A percentile compares a stretch with the other conserved stretches of the same genome.
Conservation (phyloP, 2,113 vertebrate genomes). For the Redunca redunca region DNA sequence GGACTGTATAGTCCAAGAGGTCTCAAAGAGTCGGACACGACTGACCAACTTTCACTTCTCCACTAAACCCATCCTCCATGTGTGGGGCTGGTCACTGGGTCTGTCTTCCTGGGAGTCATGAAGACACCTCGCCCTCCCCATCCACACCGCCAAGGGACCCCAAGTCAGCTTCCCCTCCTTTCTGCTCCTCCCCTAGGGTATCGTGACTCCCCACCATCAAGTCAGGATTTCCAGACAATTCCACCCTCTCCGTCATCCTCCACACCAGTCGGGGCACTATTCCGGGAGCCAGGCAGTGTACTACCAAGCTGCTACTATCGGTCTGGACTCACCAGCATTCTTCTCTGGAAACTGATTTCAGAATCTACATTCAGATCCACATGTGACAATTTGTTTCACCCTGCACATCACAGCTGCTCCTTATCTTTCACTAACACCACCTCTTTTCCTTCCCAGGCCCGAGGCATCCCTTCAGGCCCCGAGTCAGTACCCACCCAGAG, state of each 20-base stretch:
- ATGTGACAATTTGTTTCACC: not conserved
- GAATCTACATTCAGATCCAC: not conserved
- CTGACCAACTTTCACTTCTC: not conserved
- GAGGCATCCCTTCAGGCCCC: not conserved
- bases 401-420: accelerated
- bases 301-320: not conserved
- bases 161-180: not conserved
- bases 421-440: not conserved
- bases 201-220: not conserved
- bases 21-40: not conserved
- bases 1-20: not conserved
- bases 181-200: not conserved
- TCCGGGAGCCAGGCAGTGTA: accelerated
- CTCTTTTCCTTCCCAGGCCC: not conserved
- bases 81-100: not conserved
- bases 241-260: not conserved
- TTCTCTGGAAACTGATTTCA: not conserved
- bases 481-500: accelerated
- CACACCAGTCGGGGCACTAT: accelerated
- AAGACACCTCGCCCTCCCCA: not conserved
- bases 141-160: not conserved
- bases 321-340: not conserved
- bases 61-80: not conserved
- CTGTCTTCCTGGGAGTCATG: not conserved
- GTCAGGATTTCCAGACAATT: not conserved